Evolutionary conservation across 2,888 invertebrate genomes (phyloP).

Genomic region (Brenthis hecate): DNA sequence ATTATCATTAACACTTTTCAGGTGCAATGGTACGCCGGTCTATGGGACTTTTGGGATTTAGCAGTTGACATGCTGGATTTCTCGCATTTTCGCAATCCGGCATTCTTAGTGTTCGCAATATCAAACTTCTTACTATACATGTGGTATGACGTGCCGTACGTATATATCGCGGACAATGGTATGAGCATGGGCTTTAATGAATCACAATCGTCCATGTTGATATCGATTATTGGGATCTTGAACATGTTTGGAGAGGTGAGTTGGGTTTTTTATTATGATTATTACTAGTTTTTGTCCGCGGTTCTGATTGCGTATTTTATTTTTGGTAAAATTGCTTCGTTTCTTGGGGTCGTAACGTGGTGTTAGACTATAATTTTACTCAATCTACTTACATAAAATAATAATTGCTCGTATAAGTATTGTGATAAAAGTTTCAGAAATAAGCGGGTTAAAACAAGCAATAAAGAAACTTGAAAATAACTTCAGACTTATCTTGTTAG

Average conservation of each 20-base stretch:
- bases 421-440: too few species aligned
- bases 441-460: too few species aligned
- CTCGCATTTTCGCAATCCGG: constrained; percentile 88
- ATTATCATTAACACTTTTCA: constrained; percentile 47
- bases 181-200: constrained; percentile 87
- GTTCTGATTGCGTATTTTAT: not conserved
- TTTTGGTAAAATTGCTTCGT: not conserved
- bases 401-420: too few species aligned
- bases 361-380: too few species aligned
- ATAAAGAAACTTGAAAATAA: too few species aligned
- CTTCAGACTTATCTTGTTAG: too few species aligned
- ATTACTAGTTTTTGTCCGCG: not conserved
- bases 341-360: not conserved
- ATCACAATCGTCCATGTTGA: constrained; percentile 89
- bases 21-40: constrained; percentile 87
- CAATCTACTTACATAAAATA: too few species aligned
- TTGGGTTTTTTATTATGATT: constrained; percentile 3
- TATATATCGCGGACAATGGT: constrained; percentile 93
- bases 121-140: constrained; percentile 95
- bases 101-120: constrained; percentile 89
- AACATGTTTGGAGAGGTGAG: constrained; percentile 94
- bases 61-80: constrained; percentile 90
- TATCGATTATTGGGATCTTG: constrained; percentile 92
- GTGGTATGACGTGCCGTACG: constrained; percentile 96
- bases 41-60: constrained; percentile 90